These are phyloP conservation scores for Leptoteleia sp. DNA, from an alignment of 1,140 invertebrate genomes.

Conservation along the genomic window DNA sequence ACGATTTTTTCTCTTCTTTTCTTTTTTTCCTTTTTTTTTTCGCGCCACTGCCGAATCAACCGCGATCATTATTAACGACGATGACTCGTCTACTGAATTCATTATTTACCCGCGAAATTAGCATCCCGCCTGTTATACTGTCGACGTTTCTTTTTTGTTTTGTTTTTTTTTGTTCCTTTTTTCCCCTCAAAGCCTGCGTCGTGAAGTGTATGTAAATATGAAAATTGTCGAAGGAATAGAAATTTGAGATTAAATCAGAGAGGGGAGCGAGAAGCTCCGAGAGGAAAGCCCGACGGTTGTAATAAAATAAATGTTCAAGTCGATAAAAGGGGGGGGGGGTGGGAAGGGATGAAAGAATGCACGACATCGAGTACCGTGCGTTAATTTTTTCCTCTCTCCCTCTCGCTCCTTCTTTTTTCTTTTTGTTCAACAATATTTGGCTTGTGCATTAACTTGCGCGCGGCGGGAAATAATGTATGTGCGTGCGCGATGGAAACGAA, in stretches of 20 bases:
- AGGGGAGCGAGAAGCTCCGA: not conserved
- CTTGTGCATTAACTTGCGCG: constrained; percentile 36
- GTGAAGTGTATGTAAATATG: constrained; percentile 22
- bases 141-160: too few relatives aligned
- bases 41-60: not conserved
- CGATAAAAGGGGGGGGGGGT: not conserved
- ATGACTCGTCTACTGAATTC: constrained; percentile 6
- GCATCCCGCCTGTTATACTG: constrained; percentile 14
- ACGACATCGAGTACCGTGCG: not conserved
- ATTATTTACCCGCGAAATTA: constrained; percentile 35
- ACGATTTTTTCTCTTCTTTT: not conserved
- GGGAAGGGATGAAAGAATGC: too few relatives aligned
- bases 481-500: constrained; percentile 28
- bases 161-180: too few relatives aligned
- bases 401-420: too few relatives aligned
- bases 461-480: constrained; percentile 34
- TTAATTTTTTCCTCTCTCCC: too few relatives aligned
- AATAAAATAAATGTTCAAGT: constrained; percentile 34
- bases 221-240: constrained; percentile 21
- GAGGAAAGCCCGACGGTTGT: not conserved
- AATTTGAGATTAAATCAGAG: constrained; percentile 23
- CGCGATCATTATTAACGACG: constrained; percentile 29
- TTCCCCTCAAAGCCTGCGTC: constrained; percentile 5
- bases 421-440: constrained; percentile 24
- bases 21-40: too few relatives aligned